Evolutionary conservation across 2,113 vertebrate species (phyloP).

Genomic region (Tauraco erythrolophus): DNA sequence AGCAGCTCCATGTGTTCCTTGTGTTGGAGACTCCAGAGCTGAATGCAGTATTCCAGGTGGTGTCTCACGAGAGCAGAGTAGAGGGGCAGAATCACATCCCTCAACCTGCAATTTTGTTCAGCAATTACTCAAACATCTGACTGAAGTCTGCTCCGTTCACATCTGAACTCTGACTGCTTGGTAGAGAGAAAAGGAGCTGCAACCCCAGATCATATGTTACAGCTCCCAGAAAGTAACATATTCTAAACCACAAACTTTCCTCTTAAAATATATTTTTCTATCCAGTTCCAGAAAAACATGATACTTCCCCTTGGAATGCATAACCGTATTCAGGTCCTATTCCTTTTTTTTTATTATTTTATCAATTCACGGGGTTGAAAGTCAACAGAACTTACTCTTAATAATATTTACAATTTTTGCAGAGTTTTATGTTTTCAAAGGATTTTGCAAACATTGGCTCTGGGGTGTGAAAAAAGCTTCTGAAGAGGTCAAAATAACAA

Average conservation of each 20-base stretch:
- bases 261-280: neutral
- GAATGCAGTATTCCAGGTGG: no score
- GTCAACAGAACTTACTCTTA: neutral
- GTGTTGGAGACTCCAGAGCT: no score
- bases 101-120: neutral
- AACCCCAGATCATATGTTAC: neutral
- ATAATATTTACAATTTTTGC: neutral
- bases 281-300: neutral
- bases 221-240: neutral
- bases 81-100: no score
- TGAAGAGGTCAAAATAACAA: neutral
- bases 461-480: neutral
- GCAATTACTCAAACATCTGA: neutral
- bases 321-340: neutral
- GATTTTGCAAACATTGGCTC: neutral
- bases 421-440: neutral
- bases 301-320: neutral
- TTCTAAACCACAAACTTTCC: neutral
- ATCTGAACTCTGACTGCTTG: neutral
- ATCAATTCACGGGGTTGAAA: neutral
- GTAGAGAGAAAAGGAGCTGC: neutral
- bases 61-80: no score
- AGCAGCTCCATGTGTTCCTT: no score
- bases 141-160: neutral
- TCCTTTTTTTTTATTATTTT: neutral